Conservation (phyloP, 1,140 invertebrate species). For the Heliconius hermathena region DNA sequence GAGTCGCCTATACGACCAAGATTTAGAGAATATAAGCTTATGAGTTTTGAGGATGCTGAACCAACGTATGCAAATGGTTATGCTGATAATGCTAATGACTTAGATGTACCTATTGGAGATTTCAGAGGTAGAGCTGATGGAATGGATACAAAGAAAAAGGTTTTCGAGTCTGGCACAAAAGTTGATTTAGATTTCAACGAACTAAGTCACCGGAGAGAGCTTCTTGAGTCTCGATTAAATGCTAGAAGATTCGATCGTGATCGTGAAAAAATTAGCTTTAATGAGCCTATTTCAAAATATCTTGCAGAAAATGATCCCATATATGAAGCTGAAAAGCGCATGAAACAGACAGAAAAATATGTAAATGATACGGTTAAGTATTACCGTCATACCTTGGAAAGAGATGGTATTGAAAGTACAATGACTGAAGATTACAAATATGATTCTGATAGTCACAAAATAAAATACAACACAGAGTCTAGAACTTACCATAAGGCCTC, state of each 20-base stretch:
- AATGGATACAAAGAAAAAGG: conserved; percentile 84
- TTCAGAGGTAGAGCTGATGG: conserved; percentile 85
- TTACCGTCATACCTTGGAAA: conserved; percentile 73
- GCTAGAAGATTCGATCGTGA: conserved; percentile 80
- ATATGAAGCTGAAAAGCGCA: conserved; percentile 80
- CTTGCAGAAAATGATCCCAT: conserved; percentile 75
- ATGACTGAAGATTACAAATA: conserved; percentile 72
- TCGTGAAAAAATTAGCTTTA: conserved; percentile 65
- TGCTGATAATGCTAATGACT: conserved; percentile 52
- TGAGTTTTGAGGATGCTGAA: conserved; percentile 76
- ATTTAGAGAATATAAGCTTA: conserved; percentile 75
- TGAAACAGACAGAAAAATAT: conserved; percentile 80
- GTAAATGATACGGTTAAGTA: conserved; percentile 82
- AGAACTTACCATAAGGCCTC: conserved; percentile 66
- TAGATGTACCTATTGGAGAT: conserved; percentile 76
- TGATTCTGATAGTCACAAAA: conserved; percentile 63
- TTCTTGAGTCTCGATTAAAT: conserved; percentile 88
- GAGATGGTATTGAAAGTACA: conserved; percentile 71
- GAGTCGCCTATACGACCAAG: conserved; percentile 76
- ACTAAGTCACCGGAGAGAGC: conserved; percentile 86
- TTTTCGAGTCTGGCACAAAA: conserved; percentile 77
- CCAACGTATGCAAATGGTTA: conserved; percentile 76
- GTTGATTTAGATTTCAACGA: conserved; percentile 81
- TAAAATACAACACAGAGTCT: conserved; percentile 71
- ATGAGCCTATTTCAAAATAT: conserved; percentile 70